A percentile compares a stretch with the other conserved stretches of the same genome.
Evolutionary conservation across 1,140 invertebrate species (phyloP).

Genomic region (Zaprionus inermis): DNA sequence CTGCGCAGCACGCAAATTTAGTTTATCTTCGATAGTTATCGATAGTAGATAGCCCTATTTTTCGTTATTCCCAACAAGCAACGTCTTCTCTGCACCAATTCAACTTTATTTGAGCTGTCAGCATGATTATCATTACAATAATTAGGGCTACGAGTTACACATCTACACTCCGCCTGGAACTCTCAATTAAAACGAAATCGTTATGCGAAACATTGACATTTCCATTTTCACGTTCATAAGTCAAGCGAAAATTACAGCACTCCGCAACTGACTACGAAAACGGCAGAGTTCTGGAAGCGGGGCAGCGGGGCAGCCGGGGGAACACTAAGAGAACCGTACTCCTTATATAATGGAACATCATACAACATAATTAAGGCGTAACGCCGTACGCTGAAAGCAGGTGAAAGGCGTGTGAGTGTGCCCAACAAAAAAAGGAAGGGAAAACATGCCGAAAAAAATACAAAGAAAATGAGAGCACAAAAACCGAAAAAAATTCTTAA

Average conservation of each 20-base stretch:
- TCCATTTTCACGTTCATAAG: constrained; percentile 73
- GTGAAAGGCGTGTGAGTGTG: constrained; percentile 78
- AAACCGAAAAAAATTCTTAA: constrained; percentile 40
- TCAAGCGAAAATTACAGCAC: constrained; percentile 76
- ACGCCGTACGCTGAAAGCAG: constrained; percentile 62
- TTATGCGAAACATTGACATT: constrained; percentile 82
- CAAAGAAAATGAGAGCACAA: constrained; percentile 20
- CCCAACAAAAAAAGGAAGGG: constrained; percentile 59
- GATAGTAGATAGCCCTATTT: neutral
- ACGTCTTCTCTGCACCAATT: constrained; percentile 17
- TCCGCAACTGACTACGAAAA: constrained; percentile 25
- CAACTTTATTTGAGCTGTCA: constrained; percentile 62
- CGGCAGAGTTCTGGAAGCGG: no score
- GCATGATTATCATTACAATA: constrained; percentile 52
- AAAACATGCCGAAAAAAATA: constrained; percentile 32
- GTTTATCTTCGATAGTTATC: neutral
- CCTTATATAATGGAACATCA: constrained; percentile 68
- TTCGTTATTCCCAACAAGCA: neutral
- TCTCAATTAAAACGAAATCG: constrained; percentile 79
- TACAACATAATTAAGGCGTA: constrained; percentile 80
- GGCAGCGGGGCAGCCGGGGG: constrained; percentile 19
- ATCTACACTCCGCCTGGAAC: no score
- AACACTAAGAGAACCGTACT: constrained; percentile 27
- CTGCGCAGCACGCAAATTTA: no score
- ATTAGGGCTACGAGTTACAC: constrained; percentile 35